A percentile compares a stretch with the other conserved stretches of the same genome.
Evolutionary conservation across 2,888 invertebrate species (phyloP).

Genomic region (Muscina levida): DNA sequence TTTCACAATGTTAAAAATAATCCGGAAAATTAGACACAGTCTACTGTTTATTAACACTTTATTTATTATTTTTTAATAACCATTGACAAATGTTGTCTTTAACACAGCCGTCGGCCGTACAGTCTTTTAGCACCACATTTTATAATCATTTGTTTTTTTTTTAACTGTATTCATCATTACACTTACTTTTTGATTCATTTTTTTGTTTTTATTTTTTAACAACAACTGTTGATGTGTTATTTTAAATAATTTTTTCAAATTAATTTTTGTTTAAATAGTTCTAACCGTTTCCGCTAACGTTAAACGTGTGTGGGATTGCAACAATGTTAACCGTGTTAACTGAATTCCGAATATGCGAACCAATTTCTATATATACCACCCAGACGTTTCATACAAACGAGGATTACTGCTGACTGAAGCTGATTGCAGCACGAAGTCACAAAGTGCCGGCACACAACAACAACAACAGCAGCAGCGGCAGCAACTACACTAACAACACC

Average conservation of each 20-base stretch:
- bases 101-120: no score
- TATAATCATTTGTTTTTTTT: background rate
- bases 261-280: conserved; percentile 27
- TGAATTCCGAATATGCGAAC: conserved; percentile 56
- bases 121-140: background rate
- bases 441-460: conserved; percentile 18
- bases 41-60: no score
- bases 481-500: background rate
- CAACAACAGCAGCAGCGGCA: conserved; percentile 32
- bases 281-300: background rate
- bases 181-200: conserved; percentile 61
- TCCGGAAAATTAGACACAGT: no score
- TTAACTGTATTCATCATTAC: background rate
- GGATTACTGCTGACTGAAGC: conserved; percentile 34
- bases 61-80: no score
- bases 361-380: conserved; percentile 59
- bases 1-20: no score
- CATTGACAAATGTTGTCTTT: no score
- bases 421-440: conserved; percentile 40
- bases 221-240: background rate
- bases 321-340: conserved; percentile 47
- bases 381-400: conserved; percentile 20
- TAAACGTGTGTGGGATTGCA: conserved; percentile 13
- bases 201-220: conserved; percentile 15
- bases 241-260: background rate